Evolutionary conservation across 2,113 vertebrate genomes (phyloP), one percentile per base, ranked within the genome.

Genomic region (Daboia siamensis): DNA sequence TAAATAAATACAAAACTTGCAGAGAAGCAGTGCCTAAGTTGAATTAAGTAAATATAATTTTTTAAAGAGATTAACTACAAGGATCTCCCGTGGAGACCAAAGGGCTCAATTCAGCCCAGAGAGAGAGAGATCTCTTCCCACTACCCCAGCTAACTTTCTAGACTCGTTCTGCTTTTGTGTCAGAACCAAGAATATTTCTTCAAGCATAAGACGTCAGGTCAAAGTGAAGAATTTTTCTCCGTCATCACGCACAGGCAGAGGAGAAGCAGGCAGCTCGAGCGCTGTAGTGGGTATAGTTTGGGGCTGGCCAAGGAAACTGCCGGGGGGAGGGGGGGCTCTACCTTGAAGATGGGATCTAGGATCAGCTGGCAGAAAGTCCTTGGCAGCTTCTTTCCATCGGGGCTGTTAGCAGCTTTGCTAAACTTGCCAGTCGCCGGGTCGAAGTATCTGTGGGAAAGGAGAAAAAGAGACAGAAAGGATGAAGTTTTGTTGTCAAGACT

Each of bases 291-390:
- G 1, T 29, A 55, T 2, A 10, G 1, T 33, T 20, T 23, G 23
- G 11, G 86, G 20, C 2, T 3, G 24, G 15, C 20, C 13, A 24
- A 39, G 52, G 2, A 39, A 80, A 80, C 1, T 1, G 12, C 1
- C 4, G 3, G 61, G 59, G 12, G 61, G 61, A 3, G 61, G 8
- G 11, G 8, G 24, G 0, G 0, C 1, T 0, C 96, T 95, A 99
- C 99, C 98, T 99, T 99, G 94, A 98, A 99, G 96, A 99, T 99
- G 87, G 99, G 99, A 90, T 99, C 99, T 94, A 99, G 97, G 93
- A 99, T 97, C 87, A 99, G 98, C 95, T 99, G 97, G 95, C 98
- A 97, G 95, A 99, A 99, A 12, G 99, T 99, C 5, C 99, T 98
- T 0, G 98, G 96, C 26, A 97, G 95, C 69, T 98, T 99, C 94